Base-by-base conservation (phyloP, 2,888 invertebrate genomes). In the Pollenia angustigena region DNA sequence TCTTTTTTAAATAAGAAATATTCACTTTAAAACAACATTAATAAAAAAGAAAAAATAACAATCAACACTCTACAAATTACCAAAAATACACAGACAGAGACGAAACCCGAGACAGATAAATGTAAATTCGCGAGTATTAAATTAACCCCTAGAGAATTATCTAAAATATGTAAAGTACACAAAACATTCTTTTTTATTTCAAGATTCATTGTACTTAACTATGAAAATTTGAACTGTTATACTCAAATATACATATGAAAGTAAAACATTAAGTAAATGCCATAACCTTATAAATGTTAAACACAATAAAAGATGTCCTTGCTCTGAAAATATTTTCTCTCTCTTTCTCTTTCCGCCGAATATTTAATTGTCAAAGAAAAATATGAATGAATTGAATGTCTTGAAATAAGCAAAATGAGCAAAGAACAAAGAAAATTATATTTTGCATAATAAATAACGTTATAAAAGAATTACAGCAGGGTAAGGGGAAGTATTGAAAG, bases 51-150 rank as follows among this genome's bases (percentile, higher is more conserved):
- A 71, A 72, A 56, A 23, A 46, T 56, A 52, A 64, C 64, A 66
- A 62, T 74, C 72, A 78, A 82, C 81, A 74, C 74, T 68, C 40
- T 40, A 62, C 71, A 23, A 44, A 32, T 6, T 32, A 18, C 44
- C n/a, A 46, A 46, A 78, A 86, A 78, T 10, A 44, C 0, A 50
- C 66, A 23, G 60, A 9, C 44, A 14, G 44, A 62, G 32, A 18
- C 40, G 66, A 23, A 62, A 64, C 11, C 40, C 46, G 64, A 81
- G 56, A 64, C 85, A 88, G 81, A 87, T 76, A 81, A 88, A 88
- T 83, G 88, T 79, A 85, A 89, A 89, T 87, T 88, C 81, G 86
- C 89, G 85, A 86, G 88, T 82, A 83, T 84, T 87, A 87, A 89
- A 88, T 89, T 85, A 88, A 86, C 83, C 89, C 84, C 88, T 8